These are phyloP conservation scores for Unio pictorum DNA, from an alignment of 2,888 invertebrate species.

Conservation along the genomic window DNA sequence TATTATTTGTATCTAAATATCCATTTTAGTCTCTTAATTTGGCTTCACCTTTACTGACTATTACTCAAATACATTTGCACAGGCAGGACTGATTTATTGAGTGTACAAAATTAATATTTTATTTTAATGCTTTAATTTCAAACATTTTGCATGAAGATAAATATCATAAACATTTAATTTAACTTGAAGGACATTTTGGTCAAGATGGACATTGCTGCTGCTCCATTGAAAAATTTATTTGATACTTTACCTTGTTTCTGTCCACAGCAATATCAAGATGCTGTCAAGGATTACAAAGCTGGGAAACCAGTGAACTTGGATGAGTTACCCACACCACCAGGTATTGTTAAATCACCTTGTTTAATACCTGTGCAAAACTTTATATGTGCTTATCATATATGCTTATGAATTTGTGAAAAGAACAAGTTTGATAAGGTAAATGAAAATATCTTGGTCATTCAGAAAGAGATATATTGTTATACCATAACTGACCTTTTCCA, in stretches of 20 bases:
- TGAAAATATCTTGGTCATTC: neutral
- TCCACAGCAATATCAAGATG: slow-evolving; percentile 85
- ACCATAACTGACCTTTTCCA: no score
- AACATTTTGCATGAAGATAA: no score
- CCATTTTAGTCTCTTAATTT: no score
- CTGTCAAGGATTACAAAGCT: slow-evolving; percentile 83
- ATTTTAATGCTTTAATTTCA: neutral
- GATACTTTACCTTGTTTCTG: neutral
- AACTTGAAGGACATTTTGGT: no score
- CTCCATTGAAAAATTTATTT: no score
- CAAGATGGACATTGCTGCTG: no score
- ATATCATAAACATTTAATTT: no score
- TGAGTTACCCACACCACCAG: slow-evolving; percentile 89
- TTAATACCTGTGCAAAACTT: neutral
- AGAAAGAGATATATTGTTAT: no score
- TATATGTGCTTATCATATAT: neutral
- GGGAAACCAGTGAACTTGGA: slow-evolving; percentile 84
- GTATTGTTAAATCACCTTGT: slow-evolving; percentile 29
- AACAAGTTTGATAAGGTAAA: neutral
- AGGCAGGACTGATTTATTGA: neutral
- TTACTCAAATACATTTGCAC: no score
- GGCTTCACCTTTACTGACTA: no score
- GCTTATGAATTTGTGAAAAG: neutral
- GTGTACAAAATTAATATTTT: neutral
- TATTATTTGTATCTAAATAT: no score